Base-by-base conservation (phyloP, 1,140 invertebrate species). In the Nautilus pompilius region DNA sequence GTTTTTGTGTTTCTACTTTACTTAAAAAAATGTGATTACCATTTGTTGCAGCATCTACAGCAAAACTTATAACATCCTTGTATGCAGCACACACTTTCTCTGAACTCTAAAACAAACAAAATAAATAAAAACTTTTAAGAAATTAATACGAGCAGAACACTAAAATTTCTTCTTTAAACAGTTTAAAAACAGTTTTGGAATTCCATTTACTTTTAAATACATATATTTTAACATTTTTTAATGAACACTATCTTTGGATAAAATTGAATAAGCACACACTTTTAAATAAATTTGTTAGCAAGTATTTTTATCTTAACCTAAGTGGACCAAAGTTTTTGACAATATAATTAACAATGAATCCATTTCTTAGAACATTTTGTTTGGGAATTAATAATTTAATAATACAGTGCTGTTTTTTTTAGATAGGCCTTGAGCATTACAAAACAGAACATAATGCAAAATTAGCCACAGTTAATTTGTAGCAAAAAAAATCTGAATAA, bases 11-110 rank as follows among this genome's bases (percentile, higher is more conserved):
- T 32, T 48, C 8, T 48, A 53, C 26, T 53, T 10, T 20, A 10
- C 20, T 10, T 49, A 22, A 2, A 17, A 20, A 26, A 60, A 60
- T 29, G 2, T n/a, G 24, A 2, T 61, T 54, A 71, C 71, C 71
- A 58, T 70, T 28, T 62, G 45, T 62, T 3, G 64, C 71, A 61
- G 68, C 66, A 34, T 68, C 60, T 10, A 71, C 61, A n/a, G 66
- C 63, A 41, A 66, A 60, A 46, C 36, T 68, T 22, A 73, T 69
- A 15, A 73, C 63, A 26, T 56, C 62, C 32, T 58, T 66, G 54
- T 69, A 67, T 13, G 55, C 60, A 17, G 57, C 62, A 62, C 62
- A 63, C n/a, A 63, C 65, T 32, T 46, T 59, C 22, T 56, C 32
- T 8, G 55, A 45, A 24, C 17, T 29, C 70, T 72, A 62, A 32